Base-by-base conservation (phyloP, 2,113 vertebrate genomes). In the Pseudorectes ferrugineus region DNA sequence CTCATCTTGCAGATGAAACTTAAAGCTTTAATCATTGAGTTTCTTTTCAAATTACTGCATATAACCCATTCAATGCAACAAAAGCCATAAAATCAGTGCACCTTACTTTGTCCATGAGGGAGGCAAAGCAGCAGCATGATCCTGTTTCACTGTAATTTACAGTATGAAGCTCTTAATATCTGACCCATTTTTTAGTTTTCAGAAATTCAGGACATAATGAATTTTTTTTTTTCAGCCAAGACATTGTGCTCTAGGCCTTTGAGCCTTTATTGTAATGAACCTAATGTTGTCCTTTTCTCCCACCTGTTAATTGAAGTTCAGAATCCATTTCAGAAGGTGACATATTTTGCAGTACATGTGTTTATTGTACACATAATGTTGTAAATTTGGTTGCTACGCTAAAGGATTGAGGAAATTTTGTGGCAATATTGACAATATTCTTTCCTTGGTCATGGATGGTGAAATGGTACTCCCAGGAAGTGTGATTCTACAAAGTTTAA, bases 321-420 rank as follows among this genome's bases (percentile, higher is more conserved):
- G 84, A 87, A 92, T 93, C 96, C 38, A 63, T 73, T 96, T 92
- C 78, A 83, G 59, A 80, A 86, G 49, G 20, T 82, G 75, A 68
- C 51, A 6, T 80, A 57, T 95, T 95, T 91, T 79, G 63, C 26
- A 33, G 28, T 31, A 36, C n/a, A 10, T 38, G 12, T 82, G 36
- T 66, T 95, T 84, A 40, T 93, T 95, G 78, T 42, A 72, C 36
- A 55, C 33, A 75, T 55, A 20, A 62, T 42, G 12, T 31, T 88
- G 43, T 59, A 6, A 29, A 13, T 35, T 57, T 85, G 14, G 8
- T 42, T 52, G 31, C 43, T 66, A 11, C 4, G 14, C 57, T 88
- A 66, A 89, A 70, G 23, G 25, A 33, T 18, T 76, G 83, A 54
- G 26, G 59, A 63, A 74, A 78, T 52, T 96, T 66, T 87, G 35